Conservation (phyloP, 1,140 invertebrate species). For the Gryllus bimaculatus region DNA sequence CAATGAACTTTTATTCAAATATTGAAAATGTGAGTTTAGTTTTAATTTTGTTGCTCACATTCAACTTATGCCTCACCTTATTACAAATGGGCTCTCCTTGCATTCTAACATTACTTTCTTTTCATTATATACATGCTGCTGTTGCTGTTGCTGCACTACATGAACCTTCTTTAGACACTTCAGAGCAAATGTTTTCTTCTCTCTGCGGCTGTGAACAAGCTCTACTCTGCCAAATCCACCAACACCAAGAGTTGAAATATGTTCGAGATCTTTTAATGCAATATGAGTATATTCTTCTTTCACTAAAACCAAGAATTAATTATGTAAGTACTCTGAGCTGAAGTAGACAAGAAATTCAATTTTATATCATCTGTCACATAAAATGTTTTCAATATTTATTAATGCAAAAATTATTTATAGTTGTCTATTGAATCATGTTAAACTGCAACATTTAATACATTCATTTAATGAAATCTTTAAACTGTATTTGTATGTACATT, state of each 20-base stretch:
- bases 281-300: conserved; percentile 54
- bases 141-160: conserved; percentile 86
- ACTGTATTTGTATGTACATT: too few relatives aligned
- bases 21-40: not conserved
- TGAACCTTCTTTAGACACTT: conserved; percentile 89
- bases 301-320: too few relatives aligned
- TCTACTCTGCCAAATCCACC: conserved; percentile 91
- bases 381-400: too few relatives aligned
- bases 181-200: conserved; percentile 68
- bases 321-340: too few relatives aligned
- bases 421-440: too few relatives aligned
- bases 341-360: too few relatives aligned
- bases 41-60: not conserved
- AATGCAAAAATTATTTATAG: too few relatives aligned
- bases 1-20: too few relatives aligned
- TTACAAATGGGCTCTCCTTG: conserved; percentile 64
- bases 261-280: conserved; percentile 65
- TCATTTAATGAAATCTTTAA: too few relatives aligned
- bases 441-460: too few relatives aligned
- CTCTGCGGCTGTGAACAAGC: conserved; percentile 53
- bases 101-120: conserved; percentile 82
- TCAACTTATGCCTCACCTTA: conserved; percentile 36
- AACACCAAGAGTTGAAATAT: conserved; percentile 78
- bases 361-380: too few relatives aligned
- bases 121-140: conserved; percentile 86